Base-by-base conservation (phyloP, 2,888 invertebrate genomes). In the Perithous albicinctus region DNA sequence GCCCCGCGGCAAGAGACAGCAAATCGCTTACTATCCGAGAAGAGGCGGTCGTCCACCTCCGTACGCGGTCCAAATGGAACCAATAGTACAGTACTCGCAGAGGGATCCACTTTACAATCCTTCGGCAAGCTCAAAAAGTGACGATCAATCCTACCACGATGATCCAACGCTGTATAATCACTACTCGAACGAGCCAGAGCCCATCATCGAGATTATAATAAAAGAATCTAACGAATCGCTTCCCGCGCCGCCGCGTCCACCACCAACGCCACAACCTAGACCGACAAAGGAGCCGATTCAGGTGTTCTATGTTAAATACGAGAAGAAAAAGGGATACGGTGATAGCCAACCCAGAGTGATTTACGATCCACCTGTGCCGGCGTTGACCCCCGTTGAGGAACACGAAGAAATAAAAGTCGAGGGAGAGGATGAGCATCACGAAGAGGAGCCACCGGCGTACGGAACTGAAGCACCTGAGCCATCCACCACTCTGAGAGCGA, bases 181-280 rank as follows among this genome's bases (percentile, higher is more conserved):
- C 48, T 93, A 93, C 79, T 92, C 93, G 85, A 88, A 94, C 93
- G 96, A 97, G 69, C 97, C 97, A 0, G 97, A 97, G 90, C 97
- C 97, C 4, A 98, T 98, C 20, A 98, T 98, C 87, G 98, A 98
- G 93, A 98, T 98, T 85, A 98, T 98, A 82, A 97, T 98, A 69
- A 97, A 97, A 89, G 97, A 98, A 92, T 97, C 97, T 0, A 98
- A 98, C 90, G 96, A 97, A 88, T 95, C 96, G 0, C 90, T 97
- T 1, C 96, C 97, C 1, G 94, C 96, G 1, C 93, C 94, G 0
- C 92, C 93, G 4, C 93, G 94, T 7, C 94, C 94, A 1, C 94
- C 94, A 15, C 92, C 94, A 0, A 93, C 93, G 18, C 85, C 87
- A 0, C 78, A 88, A 1, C 35, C 82, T 0, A 94, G 94, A 84